Evolutionary conservation across 1,140 invertebrate genomes (phyloP), one percentile per base, ranked within the genome.

Genomic region (Bombus terrestris): DNA sequence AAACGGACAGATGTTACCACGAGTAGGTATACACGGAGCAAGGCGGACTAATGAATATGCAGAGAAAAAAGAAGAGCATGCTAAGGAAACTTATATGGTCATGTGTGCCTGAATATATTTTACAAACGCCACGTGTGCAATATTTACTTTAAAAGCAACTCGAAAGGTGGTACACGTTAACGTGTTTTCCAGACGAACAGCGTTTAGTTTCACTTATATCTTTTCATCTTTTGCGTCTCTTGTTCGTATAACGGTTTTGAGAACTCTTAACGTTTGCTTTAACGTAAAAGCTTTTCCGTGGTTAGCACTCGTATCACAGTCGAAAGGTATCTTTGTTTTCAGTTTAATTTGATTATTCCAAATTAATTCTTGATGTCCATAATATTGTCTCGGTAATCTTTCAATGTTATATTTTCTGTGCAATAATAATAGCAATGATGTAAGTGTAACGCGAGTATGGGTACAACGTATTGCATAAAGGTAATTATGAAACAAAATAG

Each of bases 1-100:
- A 53, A 53, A 22, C 18, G 47, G 47, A 53, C 47, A 53, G 47
- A 22, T 53, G 41, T 81, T 37, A 57, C n/a, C 12, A 71, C 53
- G 39, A 66, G 22, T n/a, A 22, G 18, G 47, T 73, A 32, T n/a
- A 22, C 18, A 8, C 18, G 13, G 25, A 18, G n/a, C 1, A 22
- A 43, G 32, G 22, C 35, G 68, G 22, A 39, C n/a, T 22, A 47
- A 74, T 37, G 81, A 74, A 64, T 74, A 64, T 74, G 57, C 64
- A 13, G 32, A 68, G 32, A 22, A 28, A 22, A 41, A 25, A 43
- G 74, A 47, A 28, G 10, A 53, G 6, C 47, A 53, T 18, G 18
- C 9, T 28, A 59, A 59, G 57, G 28, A 59, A 59, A 59, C 28
- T 59, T 59, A 28, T 59, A 28, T 28, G 57, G 3, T 25, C 57